phyloP scores from a whole-genome alignment of 2,113 vertebrate species.

The Elanus axillaris region DNA sequence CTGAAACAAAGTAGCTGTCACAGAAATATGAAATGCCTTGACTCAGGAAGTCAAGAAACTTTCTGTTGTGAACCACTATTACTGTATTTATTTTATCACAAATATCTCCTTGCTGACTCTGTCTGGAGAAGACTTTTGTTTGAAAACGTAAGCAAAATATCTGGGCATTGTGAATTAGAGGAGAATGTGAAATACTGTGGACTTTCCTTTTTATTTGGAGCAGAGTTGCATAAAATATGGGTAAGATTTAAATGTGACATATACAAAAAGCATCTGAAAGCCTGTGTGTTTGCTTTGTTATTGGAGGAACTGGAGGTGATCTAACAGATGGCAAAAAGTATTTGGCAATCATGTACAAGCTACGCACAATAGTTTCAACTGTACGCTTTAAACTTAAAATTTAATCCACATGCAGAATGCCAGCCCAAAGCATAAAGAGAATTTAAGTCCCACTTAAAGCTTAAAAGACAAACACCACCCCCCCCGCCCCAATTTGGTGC shows the following conservation, averaged over 20 bases:
- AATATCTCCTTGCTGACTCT: neutral
- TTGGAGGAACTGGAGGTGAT: conserved; percentile 21
- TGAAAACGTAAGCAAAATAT: neutral
- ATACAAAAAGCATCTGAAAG: neutral
- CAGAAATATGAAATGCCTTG: neutral
- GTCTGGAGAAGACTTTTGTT: neutral
- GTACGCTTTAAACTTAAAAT: conserved; percentile 55
- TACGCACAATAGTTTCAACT: neutral
- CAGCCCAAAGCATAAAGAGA: conserved; percentile 24
- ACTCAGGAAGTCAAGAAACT: neutral
- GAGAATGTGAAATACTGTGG: neutral
- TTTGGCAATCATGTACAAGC: conserved; percentile 20
- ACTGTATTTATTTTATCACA: neutral
- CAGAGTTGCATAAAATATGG: neutral
- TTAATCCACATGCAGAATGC: conserved; percentile 26
- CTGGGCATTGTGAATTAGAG: neutral
- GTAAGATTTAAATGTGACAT: neutral
- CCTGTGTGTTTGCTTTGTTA: neutral
- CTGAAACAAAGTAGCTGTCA: neutral
- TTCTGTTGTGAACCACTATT: neutral
- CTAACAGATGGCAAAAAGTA: conserved; percentile 57
- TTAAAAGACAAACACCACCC: neutral
- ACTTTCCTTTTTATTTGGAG: neutral
- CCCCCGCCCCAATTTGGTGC: neutral
- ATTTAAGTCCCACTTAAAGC: conserved; percentile 39